Evolutionary conservation across 2,888 invertebrate species (phyloP).

Genomic region (Amorpha juglandis): DNA sequence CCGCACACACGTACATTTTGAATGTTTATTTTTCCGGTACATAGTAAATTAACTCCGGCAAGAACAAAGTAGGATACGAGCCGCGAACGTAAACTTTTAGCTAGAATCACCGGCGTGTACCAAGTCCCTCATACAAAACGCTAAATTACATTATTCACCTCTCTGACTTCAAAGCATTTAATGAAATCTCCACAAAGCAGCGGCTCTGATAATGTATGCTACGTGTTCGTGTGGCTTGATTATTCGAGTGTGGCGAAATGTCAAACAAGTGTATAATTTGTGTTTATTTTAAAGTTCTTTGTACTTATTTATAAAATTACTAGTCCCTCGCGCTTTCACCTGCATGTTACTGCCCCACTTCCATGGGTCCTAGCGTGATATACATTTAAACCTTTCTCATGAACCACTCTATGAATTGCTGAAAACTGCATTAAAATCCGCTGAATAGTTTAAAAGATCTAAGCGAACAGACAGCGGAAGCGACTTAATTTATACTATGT

Average conservation of each 20-base stretch:
- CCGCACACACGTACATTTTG: background rate
- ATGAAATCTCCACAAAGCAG: slow-evolving; percentile 15
- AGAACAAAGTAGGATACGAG: slow-evolving; percentile 6
- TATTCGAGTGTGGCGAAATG: background rate
- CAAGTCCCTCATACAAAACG: slow-evolving; percentile 15
- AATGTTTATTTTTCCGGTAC: background rate
- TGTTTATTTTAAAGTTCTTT: no score
- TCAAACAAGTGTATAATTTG: background rate
- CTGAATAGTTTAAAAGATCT: no score
- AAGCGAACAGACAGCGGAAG: no score
- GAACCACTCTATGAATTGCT: no score
- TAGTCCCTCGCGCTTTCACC: no score
- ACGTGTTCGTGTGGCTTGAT: background rate
- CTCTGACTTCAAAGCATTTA: slow-evolving; percentile 18
- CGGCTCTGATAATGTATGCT: background rate
- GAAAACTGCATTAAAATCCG: no score
- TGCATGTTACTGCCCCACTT: no score
- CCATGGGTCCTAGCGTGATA: no score
- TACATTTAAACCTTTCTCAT: no score
- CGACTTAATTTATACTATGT: no score
- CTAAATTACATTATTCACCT: slow-evolving; percentile 22
- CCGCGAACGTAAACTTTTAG: slow-evolving; percentile 7
- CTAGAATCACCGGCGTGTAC: background rate
- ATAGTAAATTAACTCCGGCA: slow-evolving; percentile 4
- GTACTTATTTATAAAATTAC: background rate